Conservation (phyloP, 2,888 invertebrate genomes). For the Mimachlamys varia region DNA sequence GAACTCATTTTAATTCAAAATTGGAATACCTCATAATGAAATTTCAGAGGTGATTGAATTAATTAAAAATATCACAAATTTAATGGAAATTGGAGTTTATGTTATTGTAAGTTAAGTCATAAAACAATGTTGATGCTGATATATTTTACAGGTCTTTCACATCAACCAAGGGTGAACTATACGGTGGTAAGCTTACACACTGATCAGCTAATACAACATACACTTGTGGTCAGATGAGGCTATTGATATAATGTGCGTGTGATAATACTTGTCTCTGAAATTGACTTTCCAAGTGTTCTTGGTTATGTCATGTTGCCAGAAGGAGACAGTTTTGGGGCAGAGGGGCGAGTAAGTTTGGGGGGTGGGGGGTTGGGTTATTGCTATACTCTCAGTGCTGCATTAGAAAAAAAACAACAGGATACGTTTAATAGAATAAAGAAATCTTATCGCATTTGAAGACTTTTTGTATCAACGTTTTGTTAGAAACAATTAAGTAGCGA, state of each 20-base stretch:
- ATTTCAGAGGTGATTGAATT: no score
- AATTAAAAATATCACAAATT: no score
- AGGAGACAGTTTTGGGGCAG: not conserved
- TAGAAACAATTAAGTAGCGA: not conserved
- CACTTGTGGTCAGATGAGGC: not conserved
- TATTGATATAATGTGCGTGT: not conserved
- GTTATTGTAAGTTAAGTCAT: no score
- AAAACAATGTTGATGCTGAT: no score
- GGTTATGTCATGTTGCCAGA: not conserved
- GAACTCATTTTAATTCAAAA: no score
- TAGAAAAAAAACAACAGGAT: slow-evolving; percentile 14
- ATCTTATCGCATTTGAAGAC: not conserved
- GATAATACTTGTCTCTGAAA: not conserved
- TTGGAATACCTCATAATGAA: no score
- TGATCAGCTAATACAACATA: not conserved
- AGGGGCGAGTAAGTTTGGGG: not conserved
- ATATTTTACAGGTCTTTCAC: no score
- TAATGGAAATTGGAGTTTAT: no score
- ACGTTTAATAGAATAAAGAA: not conserved
- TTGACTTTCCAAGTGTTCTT: not conserved
- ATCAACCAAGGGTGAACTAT: no score
- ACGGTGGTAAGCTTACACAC: no score
- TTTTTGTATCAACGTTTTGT: not conserved
- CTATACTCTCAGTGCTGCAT: no score
- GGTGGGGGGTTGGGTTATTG: not conserved